These are phyloP conservation scores for Neoseiulus cucumeris DNA, from an alignment of 1,140 invertebrate genomes.

Conservation along the genomic window DNA sequence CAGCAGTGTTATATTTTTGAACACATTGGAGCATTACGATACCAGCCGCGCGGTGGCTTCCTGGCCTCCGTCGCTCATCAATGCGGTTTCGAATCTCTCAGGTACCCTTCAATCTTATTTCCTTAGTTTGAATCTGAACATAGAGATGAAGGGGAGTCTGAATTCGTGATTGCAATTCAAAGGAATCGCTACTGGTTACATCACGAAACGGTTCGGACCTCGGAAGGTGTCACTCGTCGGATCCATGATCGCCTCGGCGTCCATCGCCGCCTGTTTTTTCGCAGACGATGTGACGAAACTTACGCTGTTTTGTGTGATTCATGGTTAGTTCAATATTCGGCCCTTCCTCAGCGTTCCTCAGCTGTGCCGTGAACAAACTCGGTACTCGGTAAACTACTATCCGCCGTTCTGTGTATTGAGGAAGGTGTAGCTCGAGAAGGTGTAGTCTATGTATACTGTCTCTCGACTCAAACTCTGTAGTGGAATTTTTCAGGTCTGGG, in stretches of 20 bases:
- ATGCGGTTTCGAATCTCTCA: neutral
- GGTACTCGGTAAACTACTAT: no score
- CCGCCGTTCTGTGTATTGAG: no score
- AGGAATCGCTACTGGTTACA: neutral
- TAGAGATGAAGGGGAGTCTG: neutral
- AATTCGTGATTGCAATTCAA: neutral
- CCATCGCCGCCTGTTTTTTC: neutral
- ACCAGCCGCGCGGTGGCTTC: neutral
- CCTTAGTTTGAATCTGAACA: neutral
- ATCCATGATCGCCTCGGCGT: neutral
- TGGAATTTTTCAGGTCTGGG: neutral
- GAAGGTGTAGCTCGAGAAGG: no score
- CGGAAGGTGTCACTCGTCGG: neutral
- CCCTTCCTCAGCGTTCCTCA: no score
- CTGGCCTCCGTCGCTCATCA: constrained; percentile 6
- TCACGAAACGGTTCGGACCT: neutral
- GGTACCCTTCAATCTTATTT: neutral
- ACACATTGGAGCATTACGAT: neutral
- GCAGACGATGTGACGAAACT: neutral
- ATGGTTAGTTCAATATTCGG: no score
- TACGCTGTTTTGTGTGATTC: neutral
- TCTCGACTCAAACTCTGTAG: no score
- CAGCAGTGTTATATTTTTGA: neutral
- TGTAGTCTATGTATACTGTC: neutral
- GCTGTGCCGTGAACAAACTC: neutral